Evolutionary conservation across 2,888 invertebrate genomes (phyloP), one percentile per base, ranked within the genome.

Genomic region (Rotaria magnacalcarata): DNA sequence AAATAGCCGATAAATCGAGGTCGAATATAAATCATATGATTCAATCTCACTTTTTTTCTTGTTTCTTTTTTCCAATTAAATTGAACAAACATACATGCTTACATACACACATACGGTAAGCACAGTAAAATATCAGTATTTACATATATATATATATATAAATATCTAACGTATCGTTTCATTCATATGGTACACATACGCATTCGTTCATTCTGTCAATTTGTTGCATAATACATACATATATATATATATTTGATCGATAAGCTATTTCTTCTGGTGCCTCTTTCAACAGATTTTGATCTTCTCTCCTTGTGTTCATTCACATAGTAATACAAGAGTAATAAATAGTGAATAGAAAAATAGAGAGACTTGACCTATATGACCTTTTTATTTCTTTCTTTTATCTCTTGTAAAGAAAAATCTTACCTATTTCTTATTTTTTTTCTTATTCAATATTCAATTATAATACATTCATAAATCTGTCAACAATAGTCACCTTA

Each of bases 1-100:
- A 67, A 67, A 67, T 67, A 34, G 67, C 67, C 67, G 67, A 67
- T 67, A 34, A 67, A 34, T 67, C 67, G 67, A 67, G 67, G 67
- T 67, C 67, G 19, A 67, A 34, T 34, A 34, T 67, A 34, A 67
- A n/a, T 60, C 58, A 60, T 60, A 60, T 67, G 67, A 67, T 56
- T 56, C 56, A 56, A 56, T 56, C 56, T 24, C 8, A 56, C 52
- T 56, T 24, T 56, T 56, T 24, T 56, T 24, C 67, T 67, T 67
- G 34, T 67, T 67, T 60, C 58, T 60, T 60, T 60, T 60, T 60
- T 60, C 58, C 16, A 67, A 67, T 67, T 34, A 67, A 67, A 34
- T 67, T 67, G 34, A 67, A 67, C 67, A 67, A 27, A 34, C 34
- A 67, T 34, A 67, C 14, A 67, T 6, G 16, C n/a, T 27, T 14